Evolutionary conservation across 2,113 vertebrate genomes (phyloP).

Genomic region (Emydocephalus ijimae): DNA sequence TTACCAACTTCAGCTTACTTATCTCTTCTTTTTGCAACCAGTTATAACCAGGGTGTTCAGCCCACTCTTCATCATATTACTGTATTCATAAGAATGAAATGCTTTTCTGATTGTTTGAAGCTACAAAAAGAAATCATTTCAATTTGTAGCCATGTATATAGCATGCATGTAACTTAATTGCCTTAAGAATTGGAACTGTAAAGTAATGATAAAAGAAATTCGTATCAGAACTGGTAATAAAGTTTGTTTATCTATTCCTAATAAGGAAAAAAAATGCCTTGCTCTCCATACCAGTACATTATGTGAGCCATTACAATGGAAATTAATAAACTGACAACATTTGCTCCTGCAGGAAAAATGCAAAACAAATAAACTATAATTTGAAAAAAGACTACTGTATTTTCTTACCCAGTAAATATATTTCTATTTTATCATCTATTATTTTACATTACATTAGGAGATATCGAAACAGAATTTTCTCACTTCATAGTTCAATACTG

Average conservation of each 20-base stretch:
- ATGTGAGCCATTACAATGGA: conserved; percentile 56
- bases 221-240: conserved; percentile 28
- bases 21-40: background rate
- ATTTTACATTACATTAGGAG: background rate
- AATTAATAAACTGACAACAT: conserved; percentile 54
- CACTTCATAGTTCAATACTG: background rate
- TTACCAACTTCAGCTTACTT: background rate
- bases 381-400: conserved; percentile 41
- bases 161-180: background rate
- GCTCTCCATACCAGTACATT: conserved; percentile 58
- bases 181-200: conserved; percentile 30
- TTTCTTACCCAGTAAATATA: background rate
- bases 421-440: background rate
- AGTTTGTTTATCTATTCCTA: conserved; percentile 61
- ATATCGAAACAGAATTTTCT: background rate
- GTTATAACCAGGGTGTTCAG: background rate
- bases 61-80: background rate
- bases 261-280: conserved; percentile 62
- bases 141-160: background rate
- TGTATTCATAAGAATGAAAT: conserved; percentile 18
- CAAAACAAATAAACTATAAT: conserved; percentile 49
- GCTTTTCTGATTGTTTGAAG: background rate
- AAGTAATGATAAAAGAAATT: background rate
- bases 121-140: background rate
- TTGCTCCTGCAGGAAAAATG: conserved; percentile 31